Evolutionary conservation across 2,113 vertebrate species (phyloP).

Genomic region (Anser cygnoides): DNA sequence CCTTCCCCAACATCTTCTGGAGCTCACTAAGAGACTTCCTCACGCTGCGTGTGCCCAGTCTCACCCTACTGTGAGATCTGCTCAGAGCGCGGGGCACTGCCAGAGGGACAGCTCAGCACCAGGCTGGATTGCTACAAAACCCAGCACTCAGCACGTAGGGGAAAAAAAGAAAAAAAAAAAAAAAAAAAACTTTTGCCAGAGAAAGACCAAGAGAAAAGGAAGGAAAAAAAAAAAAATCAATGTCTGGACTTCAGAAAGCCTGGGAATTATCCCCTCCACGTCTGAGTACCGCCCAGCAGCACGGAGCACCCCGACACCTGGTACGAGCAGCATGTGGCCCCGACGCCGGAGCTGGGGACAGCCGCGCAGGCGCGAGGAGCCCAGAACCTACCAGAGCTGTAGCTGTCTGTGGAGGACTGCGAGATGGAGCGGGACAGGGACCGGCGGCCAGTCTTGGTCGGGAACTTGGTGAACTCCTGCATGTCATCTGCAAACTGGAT

Average conservation of each 20-base stretch:
- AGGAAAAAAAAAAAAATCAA: background rate
- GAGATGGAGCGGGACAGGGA: slow-evolving; percentile 97
- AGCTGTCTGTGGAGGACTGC: slow-evolving; percentile 98
- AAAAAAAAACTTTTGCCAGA: background rate
- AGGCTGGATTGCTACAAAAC: background rate
- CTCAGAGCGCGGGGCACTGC: background rate
- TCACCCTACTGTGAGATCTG: background rate
- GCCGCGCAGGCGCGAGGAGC: fast-evolving
- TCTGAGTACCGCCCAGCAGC: background rate
- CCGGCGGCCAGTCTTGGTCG: slow-evolving; percentile 93
- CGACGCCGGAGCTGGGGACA: fast-evolving
- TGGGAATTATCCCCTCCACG: background rate
- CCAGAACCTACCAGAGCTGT: slow-evolving; percentile 91
- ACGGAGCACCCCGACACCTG: fast-evolving
- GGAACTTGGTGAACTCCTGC: slow-evolving; percentile 97
- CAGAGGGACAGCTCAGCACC: background rate
- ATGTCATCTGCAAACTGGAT: slow-evolving; percentile 99
- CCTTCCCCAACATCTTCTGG: background rate
- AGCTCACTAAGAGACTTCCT: background rate
- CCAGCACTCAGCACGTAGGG: background rate
- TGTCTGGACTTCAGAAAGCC: background rate
- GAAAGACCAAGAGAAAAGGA: no score
- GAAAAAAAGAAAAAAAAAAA: no score
- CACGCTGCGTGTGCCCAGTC: background rate
- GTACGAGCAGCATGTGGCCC: fast-evolving